phyloP scores from a whole-genome alignment of 2,888 invertebrate genomes.

The Polylopha cassiicola region DNA sequence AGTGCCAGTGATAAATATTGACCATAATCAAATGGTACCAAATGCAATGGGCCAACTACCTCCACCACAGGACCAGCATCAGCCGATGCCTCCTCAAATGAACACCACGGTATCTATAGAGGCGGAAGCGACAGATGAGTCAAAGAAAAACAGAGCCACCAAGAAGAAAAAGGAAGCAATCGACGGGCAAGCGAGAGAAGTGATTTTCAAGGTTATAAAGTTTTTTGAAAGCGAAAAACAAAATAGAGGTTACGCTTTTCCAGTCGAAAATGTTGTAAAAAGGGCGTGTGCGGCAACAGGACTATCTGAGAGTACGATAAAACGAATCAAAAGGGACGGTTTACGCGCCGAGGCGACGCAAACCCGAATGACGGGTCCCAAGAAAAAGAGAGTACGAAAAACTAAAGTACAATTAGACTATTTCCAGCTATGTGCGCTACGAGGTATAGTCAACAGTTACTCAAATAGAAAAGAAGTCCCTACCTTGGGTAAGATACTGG shows the following conservation, averaged over 20 bases:
- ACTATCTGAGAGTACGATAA: constrained; percentile 65
- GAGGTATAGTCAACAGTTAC: constrained; percentile 66
- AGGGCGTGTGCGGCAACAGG: constrained; percentile 67
- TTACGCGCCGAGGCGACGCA: constrained; percentile 63
- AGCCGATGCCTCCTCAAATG: constrained; percentile 27
- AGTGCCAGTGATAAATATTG: constrained; percentile 23
- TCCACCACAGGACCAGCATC: constrained; percentile 28
- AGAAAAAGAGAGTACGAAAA: constrained; percentile 65
- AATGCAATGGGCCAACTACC: constrained; percentile 21
- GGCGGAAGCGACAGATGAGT: constrained; percentile 13
- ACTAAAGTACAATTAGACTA: constrained; percentile 68
- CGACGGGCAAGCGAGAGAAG: constrained; percentile 66
- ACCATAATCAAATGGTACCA: constrained; percentile 19
- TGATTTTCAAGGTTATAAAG: constrained; percentile 67
- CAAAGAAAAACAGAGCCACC: constrained; percentile 47
- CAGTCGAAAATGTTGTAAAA: constrained; percentile 68
- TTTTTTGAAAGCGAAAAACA: constrained; percentile 72
- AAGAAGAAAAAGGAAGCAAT: constrained; percentile 70
- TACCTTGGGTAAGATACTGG: constrained; percentile 63
- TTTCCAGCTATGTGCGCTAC: constrained; percentile 61
- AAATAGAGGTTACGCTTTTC: constrained; percentile 65
- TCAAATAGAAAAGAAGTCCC: constrained; percentile 64
- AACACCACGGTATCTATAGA: constrained; percentile 10
- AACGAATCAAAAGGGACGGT: constrained; percentile 65
- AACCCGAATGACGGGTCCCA: constrained; percentile 65